These are phyloP conservation scores for Canis aureus DNA, from an alignment of 2,113 vertebrate species.

Conservation along the genomic window DNA sequence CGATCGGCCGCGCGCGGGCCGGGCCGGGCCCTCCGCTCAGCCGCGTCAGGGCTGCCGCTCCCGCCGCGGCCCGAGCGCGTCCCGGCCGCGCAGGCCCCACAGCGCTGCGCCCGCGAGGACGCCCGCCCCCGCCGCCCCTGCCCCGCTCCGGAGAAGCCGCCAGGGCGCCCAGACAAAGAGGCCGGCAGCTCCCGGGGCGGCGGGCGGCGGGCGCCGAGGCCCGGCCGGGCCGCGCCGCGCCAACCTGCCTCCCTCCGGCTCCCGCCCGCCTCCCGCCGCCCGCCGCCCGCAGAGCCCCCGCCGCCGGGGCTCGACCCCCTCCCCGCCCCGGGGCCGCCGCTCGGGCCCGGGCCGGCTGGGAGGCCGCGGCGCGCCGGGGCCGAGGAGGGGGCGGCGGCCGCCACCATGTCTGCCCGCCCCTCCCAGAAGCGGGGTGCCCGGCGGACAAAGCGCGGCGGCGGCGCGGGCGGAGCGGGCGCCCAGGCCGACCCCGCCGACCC, in stretches of 20 bases:
- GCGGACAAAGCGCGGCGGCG: slow-evolving; percentile 76
- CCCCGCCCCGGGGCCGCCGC: neutral
- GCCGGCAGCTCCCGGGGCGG: neutral
- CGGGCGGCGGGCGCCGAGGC: neutral
- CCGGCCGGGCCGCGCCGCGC: neutral
- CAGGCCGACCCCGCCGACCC: slow-evolving; percentile 81
- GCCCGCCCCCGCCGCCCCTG: neutral
- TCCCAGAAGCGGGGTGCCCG: slow-evolving; percentile 72
- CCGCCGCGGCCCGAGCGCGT: neutral
- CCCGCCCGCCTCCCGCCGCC: neutral
- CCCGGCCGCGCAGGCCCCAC: neutral
- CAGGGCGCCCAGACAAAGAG: slow-evolving; percentile 40
- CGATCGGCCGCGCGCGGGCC: neutral
- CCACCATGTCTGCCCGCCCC: slow-evolving; percentile 82
- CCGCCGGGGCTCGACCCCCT: neutral
- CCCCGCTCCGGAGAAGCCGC: neutral
- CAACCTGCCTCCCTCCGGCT: neutral
- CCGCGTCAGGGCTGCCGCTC: neutral
- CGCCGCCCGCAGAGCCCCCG: neutral
- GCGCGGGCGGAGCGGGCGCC: slow-evolving; percentile 45
- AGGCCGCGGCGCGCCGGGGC: slow-evolving; percentile 11
- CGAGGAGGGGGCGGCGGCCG: slow-evolving; percentile 78
- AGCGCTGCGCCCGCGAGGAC: neutral
- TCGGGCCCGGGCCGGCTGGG: neutral
- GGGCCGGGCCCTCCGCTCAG: neutral